These are phyloP conservation scores for Aramus guarauna DNA, from an alignment of 2,113 vertebrate species.

Conservation along the genomic window DNA sequence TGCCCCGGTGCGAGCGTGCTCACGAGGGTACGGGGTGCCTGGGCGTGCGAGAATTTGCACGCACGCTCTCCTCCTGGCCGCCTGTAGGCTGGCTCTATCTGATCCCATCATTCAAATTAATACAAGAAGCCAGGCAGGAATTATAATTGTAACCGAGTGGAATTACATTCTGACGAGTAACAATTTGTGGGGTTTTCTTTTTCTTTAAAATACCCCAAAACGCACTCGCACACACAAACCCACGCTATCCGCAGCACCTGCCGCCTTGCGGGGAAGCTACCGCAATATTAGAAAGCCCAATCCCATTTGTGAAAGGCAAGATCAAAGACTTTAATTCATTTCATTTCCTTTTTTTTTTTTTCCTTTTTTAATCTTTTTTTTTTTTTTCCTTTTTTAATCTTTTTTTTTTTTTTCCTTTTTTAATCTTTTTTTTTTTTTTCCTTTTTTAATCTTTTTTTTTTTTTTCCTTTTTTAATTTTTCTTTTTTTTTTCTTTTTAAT, in stretches of 20 bases:
- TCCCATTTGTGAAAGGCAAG: background rate
- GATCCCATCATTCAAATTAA: slow-evolving; percentile 4
- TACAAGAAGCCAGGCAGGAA: slow-evolving; percentile 29
- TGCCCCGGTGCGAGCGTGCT: rapidly evolving
- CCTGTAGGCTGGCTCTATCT: background rate
- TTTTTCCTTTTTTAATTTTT: too few species aligned
- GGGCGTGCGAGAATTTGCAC: rapidly evolving
- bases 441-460: background rate
- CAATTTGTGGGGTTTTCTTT: background rate
- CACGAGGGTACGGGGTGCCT: rapidly evolving
- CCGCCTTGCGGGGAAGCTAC: background rate
- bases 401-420: background rate
- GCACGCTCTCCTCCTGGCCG: background rate
- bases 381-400: background rate
- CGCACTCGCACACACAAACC: background rate
- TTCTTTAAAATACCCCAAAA: background rate
- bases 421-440: background rate
- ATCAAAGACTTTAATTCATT: slow-evolving; percentile 51
- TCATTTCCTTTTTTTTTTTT: background rate
- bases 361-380: background rate
- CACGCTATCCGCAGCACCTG: background rate
- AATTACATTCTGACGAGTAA: slow-evolving; percentile 39
- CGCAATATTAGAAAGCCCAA: background rate
- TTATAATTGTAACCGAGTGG: slow-evolving; percentile 6
- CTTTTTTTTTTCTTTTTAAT: background rate